These are phyloP conservation scores for Anastrepha obliqua DNA, from an alignment of 1,140 invertebrate genomes.

Conservation along the genomic window DNA sequence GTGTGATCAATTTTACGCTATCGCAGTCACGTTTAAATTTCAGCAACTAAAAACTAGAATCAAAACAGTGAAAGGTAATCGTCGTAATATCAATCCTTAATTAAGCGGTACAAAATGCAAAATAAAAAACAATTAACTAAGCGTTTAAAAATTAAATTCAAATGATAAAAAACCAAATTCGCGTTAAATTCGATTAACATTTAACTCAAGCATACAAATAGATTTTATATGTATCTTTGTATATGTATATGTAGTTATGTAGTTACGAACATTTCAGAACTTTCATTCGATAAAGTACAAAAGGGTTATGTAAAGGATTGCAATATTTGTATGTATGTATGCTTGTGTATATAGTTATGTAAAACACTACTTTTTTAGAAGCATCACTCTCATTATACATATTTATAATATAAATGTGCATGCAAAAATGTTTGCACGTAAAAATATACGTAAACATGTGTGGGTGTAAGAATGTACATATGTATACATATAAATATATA, in stretches of 20 bases:
- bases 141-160: background rate
- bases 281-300: background rate
- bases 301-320: background rate
- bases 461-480: background rate
- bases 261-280: background rate
- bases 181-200: conserved; percentile 8
- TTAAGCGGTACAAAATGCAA: background rate
- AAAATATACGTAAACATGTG: background rate
- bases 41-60: conserved; percentile 30
- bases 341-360: background rate
- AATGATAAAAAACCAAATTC: background rate
- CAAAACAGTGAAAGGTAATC: background rate
- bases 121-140: background rate
- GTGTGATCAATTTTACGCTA: conserved; percentile 20
- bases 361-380: conserved; percentile 10
- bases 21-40: conserved; percentile 29
- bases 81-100: background rate
- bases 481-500: background rate
- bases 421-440: background rate
- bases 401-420: background rate
- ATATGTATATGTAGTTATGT: background rate
- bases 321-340: conserved; percentile 26
- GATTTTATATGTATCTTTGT: background rate
- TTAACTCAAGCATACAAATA: background rate
- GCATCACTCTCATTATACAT: background rate